Evolutionary conservation across 2,797 vertebrate genomes (phyloP), one percentile per base, ranked within the genome.

Genomic region (Gallirallus australis): DNA sequence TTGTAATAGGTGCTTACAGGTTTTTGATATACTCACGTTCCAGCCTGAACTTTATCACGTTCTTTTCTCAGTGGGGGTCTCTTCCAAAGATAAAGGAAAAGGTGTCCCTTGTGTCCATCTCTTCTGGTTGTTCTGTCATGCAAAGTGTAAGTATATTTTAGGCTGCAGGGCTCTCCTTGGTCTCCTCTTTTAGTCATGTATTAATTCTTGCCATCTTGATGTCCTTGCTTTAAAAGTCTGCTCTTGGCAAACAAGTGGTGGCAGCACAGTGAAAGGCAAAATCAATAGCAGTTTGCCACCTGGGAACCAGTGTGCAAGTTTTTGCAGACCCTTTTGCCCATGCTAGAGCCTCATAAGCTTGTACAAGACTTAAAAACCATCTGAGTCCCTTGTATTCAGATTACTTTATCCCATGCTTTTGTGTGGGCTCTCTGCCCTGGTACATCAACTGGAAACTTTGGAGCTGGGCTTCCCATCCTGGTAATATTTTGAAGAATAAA

Each of bases 401-500:
- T 60, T 2, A 2, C 8, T 85, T 87, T 82, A 42, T 13, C 7
- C 39, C 1, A 1, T 63, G 30, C 7, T 80, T 86, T 21, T 66
- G 8, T 35, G 39, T 79, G 23, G 10, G 9, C 4, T 82, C 11
- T 69, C 15, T 63, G 30, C 20, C 11, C 7, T 56, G 42, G 21
- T 16, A 28, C 4, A 23, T 2, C 2, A 6, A 9, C 48, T 84
- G 13, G 50, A 27, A 78, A 31, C 39, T 84, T 91, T 64, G 37
- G 28, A 89, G 54, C 24, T 76, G 33, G 27, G 6, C 21, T 82
- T 92, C 42, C 71, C 6, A 0, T 63, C 21, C 71, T 52, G 24
- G 33, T 9, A 18, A 25, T 3, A 0, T 42, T 50, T 63, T 19
- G 50, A 72, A 52, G 2, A 2, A 15, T 14, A 77, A 15, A 42